These are phyloP conservation scores for Sebastes ruberrimus DNA, from an alignment of 2,797 vertebrate species.

Conservation along the genomic window DNA sequence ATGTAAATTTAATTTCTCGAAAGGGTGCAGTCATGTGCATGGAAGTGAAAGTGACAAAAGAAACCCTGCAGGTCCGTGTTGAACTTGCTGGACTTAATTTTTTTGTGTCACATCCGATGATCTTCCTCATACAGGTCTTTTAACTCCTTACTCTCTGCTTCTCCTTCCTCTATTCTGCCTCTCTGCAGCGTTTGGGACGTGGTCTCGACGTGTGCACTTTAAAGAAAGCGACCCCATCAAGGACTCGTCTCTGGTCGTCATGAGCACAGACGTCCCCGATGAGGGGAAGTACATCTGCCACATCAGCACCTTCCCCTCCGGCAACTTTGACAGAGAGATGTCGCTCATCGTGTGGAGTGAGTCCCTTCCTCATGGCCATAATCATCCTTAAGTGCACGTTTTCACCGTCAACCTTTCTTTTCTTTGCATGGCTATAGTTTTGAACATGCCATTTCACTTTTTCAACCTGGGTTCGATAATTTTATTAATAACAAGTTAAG, in stretches of 20 bases:
- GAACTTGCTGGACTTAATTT: slow-evolving; percentile 1
- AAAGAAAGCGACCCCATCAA: slow-evolving; percentile 58
- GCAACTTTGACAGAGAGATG: slow-evolving; percentile 84
- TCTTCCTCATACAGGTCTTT: background rate
- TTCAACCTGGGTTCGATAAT: background rate
- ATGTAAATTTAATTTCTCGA: background rate
- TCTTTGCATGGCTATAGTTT: background rate
- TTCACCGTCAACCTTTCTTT: background rate
- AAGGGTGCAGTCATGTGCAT: background rate
- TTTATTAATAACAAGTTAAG: background rate
- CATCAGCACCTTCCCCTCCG: slow-evolving; percentile 85
- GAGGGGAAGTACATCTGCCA: slow-evolving; percentile 88
- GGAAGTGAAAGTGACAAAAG: slow-evolving; percentile 21
- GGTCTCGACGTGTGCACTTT: slow-evolving; percentile 68
- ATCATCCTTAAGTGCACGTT: background rate
- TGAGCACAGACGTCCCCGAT: slow-evolving; percentile 73
- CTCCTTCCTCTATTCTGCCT: background rate
- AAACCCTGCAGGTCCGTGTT: slow-evolving; percentile 1
- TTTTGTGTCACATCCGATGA: background rate
- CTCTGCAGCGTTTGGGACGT: slow-evolving; percentile 62
- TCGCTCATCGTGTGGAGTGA: slow-evolving; percentile 84
- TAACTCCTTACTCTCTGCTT: background rate
- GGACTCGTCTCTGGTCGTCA: slow-evolving; percentile 78
- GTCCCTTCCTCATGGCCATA: slow-evolving; percentile 23
- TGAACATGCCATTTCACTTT: background rate